Evolutionary conservation across 2,113 vertebrate genomes (phyloP).

Genomic region (Bos indicus): DNA sequence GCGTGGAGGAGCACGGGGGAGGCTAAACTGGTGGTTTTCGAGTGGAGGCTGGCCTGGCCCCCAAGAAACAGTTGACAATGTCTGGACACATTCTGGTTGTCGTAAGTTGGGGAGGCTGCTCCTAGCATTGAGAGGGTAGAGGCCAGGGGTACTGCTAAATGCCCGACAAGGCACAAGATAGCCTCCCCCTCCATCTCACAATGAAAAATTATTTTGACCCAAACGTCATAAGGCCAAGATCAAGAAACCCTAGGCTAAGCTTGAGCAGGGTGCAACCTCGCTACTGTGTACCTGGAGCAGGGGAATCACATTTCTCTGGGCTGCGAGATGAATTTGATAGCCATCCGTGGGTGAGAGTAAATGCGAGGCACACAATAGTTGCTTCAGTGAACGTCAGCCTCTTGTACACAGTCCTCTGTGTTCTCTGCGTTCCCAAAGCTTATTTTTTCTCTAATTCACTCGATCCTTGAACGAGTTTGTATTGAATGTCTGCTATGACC

Average conservation of each 20-base stretch:
- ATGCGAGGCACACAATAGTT: not conserved
- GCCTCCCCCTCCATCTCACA: not conserved
- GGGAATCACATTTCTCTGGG: not conserved
- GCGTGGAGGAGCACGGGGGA: not conserved
- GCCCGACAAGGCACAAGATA: not conserved
- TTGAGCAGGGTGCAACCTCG: not conserved
- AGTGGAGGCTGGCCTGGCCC: not conserved
- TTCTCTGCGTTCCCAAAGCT: not conserved
- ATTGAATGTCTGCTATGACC: not conserved
- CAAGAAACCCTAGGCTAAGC: not conserved
- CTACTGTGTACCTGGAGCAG: not conserved
- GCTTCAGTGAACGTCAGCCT: accelerated
- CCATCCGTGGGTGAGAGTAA: not conserved
- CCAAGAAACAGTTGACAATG: not conserved
- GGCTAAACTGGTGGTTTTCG: not conserved
- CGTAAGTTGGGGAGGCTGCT: not conserved
- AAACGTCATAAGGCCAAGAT: not conserved
- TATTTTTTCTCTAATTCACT: not conserved
- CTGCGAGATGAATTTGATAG: not conserved
- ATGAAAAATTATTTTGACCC: not conserved
- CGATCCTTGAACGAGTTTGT: not conserved
- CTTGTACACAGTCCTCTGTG: not conserved
- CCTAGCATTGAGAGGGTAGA: not conserved
- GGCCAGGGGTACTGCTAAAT: not conserved
- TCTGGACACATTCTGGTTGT: not conserved